These are phyloP conservation scores for Sebastolobus alascanus DNA, from an alignment of 2,797 vertebrate genomes.

Conservation along the genomic window DNA sequence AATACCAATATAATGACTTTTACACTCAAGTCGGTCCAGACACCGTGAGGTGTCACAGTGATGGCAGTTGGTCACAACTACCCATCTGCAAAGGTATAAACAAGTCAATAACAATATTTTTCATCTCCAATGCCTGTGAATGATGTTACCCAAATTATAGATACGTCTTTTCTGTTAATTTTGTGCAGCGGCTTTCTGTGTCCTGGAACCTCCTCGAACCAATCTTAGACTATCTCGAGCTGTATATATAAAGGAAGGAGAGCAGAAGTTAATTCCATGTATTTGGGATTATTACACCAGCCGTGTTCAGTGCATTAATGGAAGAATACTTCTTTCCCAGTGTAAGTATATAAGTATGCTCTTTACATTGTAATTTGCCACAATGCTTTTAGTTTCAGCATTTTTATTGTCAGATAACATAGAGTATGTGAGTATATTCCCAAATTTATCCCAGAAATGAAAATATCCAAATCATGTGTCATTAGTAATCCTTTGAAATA, in stretches of 20 bases:
- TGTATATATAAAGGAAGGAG: neutral
- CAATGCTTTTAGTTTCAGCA: neutral
- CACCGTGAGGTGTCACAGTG: neutral
- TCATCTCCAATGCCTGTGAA: neutral
- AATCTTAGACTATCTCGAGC: rapidly evolving
- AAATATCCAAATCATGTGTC: no score
- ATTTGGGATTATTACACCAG: rapidly evolving
- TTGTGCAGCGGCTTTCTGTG: slow-evolving; percentile 6
- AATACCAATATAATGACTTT: neutral
- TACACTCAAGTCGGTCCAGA: neutral
- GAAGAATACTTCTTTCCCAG: rapidly evolving
- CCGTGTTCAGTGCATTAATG: rapidly evolving
- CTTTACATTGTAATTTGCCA: neutral
- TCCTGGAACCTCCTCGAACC: rapidly evolving
- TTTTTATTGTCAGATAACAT: neutral
- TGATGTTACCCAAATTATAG: neutral
- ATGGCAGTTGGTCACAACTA: slow-evolving; percentile 18
- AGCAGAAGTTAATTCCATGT: rapidly evolving
- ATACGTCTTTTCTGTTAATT: neutral
- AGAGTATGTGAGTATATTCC: no score
- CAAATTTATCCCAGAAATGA: no score
- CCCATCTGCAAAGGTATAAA: slow-evolving; percentile 47
- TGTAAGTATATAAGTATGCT: slow-evolving; percentile 8
- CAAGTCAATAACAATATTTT: neutral
- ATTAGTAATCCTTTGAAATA: no score